Evolutionary conservation across 30 jellyfish, hydroid and myxozoan genomes (phyloP).

Genomic region (Aurelia aurita): DNA sequence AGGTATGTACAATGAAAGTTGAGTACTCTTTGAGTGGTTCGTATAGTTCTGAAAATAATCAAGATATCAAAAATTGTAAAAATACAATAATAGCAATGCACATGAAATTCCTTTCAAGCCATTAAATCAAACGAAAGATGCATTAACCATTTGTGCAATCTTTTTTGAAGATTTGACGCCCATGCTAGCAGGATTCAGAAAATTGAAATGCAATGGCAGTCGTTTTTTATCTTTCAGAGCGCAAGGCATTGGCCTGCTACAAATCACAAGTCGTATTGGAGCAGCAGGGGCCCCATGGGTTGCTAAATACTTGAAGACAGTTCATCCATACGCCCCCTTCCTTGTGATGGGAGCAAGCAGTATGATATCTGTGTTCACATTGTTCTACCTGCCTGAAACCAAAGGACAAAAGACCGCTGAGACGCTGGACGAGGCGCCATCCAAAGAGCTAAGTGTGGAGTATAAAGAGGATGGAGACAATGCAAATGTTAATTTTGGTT

Average conservation of each 20-base stretch:
- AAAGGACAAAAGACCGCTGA: conserved; percentile 82
- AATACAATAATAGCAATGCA: too few relatives aligned
- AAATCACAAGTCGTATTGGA: conserved; percentile 79
- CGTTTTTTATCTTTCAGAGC: conserved; percentile 37
- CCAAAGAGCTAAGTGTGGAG: conserved; percentile 9
- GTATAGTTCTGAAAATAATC: too few relatives aligned
- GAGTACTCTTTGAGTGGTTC: too few relatives aligned
- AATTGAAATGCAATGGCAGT: too few relatives aligned
- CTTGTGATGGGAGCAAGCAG: conserved; percentile 79
- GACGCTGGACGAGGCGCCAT: background rate
- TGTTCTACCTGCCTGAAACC: conserved; percentile 80
- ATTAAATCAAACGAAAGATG: too few relatives aligned
- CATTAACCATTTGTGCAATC: too few relatives aligned
- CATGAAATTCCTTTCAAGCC: too few relatives aligned
- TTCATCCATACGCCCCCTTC: conserved; percentile 67
- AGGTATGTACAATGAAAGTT: conserved; percentile 49
- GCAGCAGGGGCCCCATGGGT: conserved; percentile 95
- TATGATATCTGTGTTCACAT: conserved; percentile 20
- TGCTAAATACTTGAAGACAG: conserved; percentile 63
- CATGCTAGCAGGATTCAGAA: too few relatives aligned
- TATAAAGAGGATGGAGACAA: background rate
- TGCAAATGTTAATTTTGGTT: conserved; percentile 34
- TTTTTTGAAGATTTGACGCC: too few relatives aligned
- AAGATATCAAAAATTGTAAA: too few relatives aligned
- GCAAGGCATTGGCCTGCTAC: conserved; percentile 82